Evolutionary conservation across 2,113 vertebrate genomes (phyloP), one percentile per base, ranked within the genome.

Genomic region (Amblyornis subalaris): DNA sequence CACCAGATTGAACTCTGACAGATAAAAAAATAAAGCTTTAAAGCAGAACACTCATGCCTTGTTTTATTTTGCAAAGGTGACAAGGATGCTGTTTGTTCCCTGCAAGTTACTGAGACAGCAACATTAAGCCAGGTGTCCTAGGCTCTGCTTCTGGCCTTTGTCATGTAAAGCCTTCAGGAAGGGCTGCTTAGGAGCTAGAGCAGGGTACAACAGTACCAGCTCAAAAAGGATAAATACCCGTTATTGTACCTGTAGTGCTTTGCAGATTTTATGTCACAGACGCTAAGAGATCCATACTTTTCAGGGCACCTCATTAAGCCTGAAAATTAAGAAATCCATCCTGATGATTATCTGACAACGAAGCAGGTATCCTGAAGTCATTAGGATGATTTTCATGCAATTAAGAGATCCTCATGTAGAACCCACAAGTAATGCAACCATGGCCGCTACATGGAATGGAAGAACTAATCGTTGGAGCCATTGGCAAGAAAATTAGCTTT

Each of bases 361-460:
- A 16, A 76, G 26, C 35, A 83, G 29, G 26, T 57, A 66, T 79
- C 82, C 36, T 67, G 31, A 92, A 86, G 33, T 51, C 19, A 71
- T 64, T 44, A 64, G 25, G 47, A 70, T 28, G 12, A 73, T 54
- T 85, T 44, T 36, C 8, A 66, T 23, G 33, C 35, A 51, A 33
- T 42, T n/a, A 48, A 75, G 25, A 35, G 23, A 80, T 58, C 55
- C 23, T 65, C 16, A 14, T 0, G 0, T 17, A 69, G 58, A 93
- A 70, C 0, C 1, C 1, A 1, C 0, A 0, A 2, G 4, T 22
- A 81, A 44, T 15, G 10, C 44, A 62, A 61, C 15, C 0, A 2
- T 8, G 44, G 38, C 2, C 42, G 26, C 35, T 36, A n/a, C 9
- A 36, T 0, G 7, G 15, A 23, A 2, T 33, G 40, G 48, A 85